Conservation (phyloP, 1,140 invertebrate genomes). For the Orchestia grillus region DNA sequence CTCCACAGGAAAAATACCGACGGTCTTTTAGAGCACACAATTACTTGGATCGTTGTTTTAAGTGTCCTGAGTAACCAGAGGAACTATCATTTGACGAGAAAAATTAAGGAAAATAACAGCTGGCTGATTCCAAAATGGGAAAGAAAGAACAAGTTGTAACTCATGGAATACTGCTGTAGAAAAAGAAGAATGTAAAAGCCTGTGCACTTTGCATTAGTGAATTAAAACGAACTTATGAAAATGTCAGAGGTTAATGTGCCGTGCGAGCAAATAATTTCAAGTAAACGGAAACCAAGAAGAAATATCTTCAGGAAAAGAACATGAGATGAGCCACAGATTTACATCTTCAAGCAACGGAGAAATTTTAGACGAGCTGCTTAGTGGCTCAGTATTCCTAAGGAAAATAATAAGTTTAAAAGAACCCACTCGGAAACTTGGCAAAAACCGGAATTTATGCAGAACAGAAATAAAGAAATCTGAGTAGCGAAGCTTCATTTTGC, state of each 20-base stretch:
- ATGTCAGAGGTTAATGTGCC: background rate
- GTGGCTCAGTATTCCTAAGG: background rate
- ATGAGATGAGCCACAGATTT: background rate
- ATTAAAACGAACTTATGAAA: background rate
- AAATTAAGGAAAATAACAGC: background rate
- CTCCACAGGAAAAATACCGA: too few relatives aligned
- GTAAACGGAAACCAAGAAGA: background rate
- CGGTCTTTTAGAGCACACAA: background rate
- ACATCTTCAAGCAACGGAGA: background rate
- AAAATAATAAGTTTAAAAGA: background rate
- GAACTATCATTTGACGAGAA: background rate
- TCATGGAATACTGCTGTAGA: background rate
- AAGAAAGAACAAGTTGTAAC: background rate
- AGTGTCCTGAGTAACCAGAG: background rate
- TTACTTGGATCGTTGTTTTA: background rate
- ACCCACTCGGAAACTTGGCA: background rate
- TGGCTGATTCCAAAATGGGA: background rate
- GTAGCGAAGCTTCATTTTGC: too few relatives aligned
- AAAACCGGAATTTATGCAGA: background rate
- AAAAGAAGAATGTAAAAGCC: background rate
- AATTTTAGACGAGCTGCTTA: background rate
- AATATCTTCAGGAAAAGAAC: background rate
- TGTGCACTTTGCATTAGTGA: too few relatives aligned
- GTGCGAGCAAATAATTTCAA: background rate
- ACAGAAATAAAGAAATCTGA: background rate